Evolutionary conservation across 2,888 invertebrate species (phyloP), one percentile per base, ranked within the genome.

Genomic region (Drosophila maculinotata): DNA sequence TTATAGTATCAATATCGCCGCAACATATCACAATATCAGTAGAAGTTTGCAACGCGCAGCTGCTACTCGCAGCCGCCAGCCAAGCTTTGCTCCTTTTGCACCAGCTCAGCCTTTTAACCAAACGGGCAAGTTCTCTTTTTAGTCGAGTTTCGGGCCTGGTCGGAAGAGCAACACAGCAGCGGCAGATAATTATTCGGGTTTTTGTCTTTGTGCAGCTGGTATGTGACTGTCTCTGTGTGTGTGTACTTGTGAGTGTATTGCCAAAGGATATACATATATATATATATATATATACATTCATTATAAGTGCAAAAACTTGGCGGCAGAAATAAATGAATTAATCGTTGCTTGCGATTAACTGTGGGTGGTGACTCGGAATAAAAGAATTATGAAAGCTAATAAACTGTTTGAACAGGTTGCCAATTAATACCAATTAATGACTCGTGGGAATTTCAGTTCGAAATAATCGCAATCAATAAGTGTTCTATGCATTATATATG

Each of bases 131-230:
- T 60, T 54, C 51, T 67, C 69, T 14, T 59, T 77, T 76, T 67
- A 76, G 76, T 76, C 64, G 74, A 74, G 74, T 65, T 76, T 70
- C 56, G 74, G 70, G 75, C 78, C 78, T 74, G 74, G 74, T 68
- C 56, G 67, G 52, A 54, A 65, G 64, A 77, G 73, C 73, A 73
- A 73, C 72, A 64, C 25, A 44, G 17, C 54, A 62, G 56, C 56
- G 49, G 63, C 44, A 58, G 59, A 47, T 51, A 42, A 36, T 41
- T 42, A 45, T 54, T 53, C 48, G 36, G 45, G 17, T 47, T 47
- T 48, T n/a, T 47, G 28, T 23, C 20, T 56, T 47, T 51, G 9
- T 51, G 54, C 49, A 58, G 52, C 47, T 71, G 53, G 14, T 42
- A 6, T 53, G 20, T 10, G 48, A 12, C 31, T 36, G 12, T 52